phyloP scores from a whole-genome alignment of 2,113 vertebrate species.

The Cnemophilus loriae region DNA sequence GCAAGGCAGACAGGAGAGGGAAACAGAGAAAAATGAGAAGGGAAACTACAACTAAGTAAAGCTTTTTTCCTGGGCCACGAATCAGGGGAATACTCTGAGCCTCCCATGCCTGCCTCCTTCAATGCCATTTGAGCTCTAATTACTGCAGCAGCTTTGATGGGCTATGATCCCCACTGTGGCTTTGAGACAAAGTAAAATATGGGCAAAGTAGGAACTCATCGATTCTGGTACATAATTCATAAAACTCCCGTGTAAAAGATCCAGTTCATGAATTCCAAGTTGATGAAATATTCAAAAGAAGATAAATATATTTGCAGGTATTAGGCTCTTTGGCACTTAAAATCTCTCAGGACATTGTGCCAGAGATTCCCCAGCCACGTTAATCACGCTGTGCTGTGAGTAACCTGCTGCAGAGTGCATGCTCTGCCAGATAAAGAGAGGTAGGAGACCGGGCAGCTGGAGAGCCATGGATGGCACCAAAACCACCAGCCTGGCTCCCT shows the following conservation, averaged over 20 bases:
- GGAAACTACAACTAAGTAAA: background rate
- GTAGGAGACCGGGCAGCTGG: background rate
- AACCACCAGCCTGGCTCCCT: background rate
- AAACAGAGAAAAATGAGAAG: background rate
- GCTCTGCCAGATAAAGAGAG: background rate
- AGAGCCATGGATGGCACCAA: background rate
- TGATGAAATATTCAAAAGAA: slow-evolving; percentile 73
- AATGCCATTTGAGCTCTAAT: background rate
- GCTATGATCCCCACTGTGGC: background rate
- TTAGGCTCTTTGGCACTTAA: slow-evolving; percentile 47
- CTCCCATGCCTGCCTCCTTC: background rate
- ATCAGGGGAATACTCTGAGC: background rate
- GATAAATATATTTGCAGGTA: slow-evolving; percentile 66
- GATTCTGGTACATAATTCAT: slow-evolving; percentile 71
- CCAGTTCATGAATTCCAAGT: slow-evolving; percentile 56
- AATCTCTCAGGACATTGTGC: slow-evolving; percentile 45
- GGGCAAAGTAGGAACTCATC: slow-evolving; percentile 35
- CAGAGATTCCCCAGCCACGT: slow-evolving; percentile 15
- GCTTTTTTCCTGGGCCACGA: background rate
- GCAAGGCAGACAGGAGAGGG: background rate
- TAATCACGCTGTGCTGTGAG: background rate
- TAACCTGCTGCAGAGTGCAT: background rate
- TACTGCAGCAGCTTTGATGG: slow-evolving; percentile 21
- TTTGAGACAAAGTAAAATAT: slow-evolving; percentile 46
- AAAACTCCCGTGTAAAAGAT: slow-evolving; percentile 53